Evolutionary conservation across 2,797 vertebrate genomes (phyloP), one percentile per base, ranked within the genome.

Genomic region (Triplophysa bombifrons): DNA sequence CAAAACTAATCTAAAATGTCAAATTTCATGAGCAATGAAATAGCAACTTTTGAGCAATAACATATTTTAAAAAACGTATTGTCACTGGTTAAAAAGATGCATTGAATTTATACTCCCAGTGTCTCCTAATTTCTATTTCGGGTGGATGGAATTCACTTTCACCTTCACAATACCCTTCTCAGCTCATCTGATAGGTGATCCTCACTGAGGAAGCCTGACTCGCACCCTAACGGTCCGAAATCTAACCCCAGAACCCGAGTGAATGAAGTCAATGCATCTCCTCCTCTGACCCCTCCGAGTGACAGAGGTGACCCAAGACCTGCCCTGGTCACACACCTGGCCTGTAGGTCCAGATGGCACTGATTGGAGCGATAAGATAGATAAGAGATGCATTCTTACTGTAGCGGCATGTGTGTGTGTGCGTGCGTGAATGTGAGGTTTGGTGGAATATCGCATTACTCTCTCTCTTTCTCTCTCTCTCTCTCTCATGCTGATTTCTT

Each of bases 271-370:
- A 80, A 63, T 70, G 73, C 77, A 82, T 75, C 80, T 80, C 70
- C 65, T 80, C 22, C 70, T 20, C 77, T 84, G 80, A 84, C 82
- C 80, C 77, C 74, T 44, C 72, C 46, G 82, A 74, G 69, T 73
- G 84, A 85, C 75, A 76, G 56, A 56, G 69, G 58, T 85, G 82
- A 85, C 80, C 82, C 83, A 67, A 64, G 72, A 84, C 82, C 80
- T 84, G 80, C 80, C 71, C 82, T 77, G 74, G 80, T 84, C 82
- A 85, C 70, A 84, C 84, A 84, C 84, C 84, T 85, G 84, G 82
- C 66, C 71, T 72, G 30, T 53, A 80, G 66, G 74, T 74, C 77
- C 77, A 85, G 77, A 82, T 85, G 74, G 76, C 69, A 80, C 77
- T 80, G 70, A 82, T 77, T 64, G 60, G 41, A 51, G 55, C 53